Percentiles rank a stretch among this genome's conserved stretches.
Conservation (phyloP, 2,888 invertebrate species). For the Campoletis raptor region DNA sequence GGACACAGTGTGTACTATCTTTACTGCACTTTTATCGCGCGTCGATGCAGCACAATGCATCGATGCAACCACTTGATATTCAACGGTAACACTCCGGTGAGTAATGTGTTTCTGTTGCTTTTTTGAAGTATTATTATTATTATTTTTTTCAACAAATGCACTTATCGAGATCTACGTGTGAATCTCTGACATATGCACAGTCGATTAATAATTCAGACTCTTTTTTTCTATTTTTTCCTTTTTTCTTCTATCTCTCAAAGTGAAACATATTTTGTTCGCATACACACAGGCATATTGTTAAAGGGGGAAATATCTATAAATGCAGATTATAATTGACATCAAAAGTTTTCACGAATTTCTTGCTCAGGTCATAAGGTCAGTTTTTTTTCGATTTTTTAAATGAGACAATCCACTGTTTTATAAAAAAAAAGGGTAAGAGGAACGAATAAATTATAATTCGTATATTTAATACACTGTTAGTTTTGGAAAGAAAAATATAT, state of each 20-base stretch:
- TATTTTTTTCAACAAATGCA: constrained; percentile 35
- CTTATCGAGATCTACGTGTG: constrained; percentile 8
- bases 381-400: no score
- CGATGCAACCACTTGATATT: constrained; percentile 35
- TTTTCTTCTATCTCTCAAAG: constrained; percentile 58
- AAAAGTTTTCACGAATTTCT: no score
- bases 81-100: constrained; percentile 56
- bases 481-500: neutral
- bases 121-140: constrained; percentile 43
- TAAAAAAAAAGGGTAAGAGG: no score
- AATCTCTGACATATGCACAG: neutral
- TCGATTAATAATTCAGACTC: constrained; percentile 61
- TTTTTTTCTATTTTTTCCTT: constrained; percentile 48
- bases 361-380: no score
- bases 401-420: no score
- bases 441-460: neutral
- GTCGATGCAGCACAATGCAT: constrained; percentile 63
- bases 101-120: constrained; percentile 47
- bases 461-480: neutral
- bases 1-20: constrained; percentile 56
- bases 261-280: constrained; percentile 20
- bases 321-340: neutral
- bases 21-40: constrained; percentile 41
- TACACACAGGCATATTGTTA: neutral
- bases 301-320: neutral